Evolutionary conservation across 2,113 vertebrate species (phyloP).

Genomic region (Tautogolabrus adspersus): DNA sequence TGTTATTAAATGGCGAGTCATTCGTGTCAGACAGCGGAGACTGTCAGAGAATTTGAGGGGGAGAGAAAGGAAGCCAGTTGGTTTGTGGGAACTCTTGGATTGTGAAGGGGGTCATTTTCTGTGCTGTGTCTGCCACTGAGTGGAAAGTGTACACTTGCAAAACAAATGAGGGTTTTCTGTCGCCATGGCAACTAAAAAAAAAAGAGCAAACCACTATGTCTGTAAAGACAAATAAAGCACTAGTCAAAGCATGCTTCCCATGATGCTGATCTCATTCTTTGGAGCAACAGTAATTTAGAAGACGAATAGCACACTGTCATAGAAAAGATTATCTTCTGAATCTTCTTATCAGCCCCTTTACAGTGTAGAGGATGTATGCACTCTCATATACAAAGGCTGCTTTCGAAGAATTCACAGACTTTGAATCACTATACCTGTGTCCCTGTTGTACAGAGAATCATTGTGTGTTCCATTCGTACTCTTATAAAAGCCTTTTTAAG

Average conservation of each 20-base stretch:
- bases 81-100: conserved; percentile 68
- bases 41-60: conserved; percentile 50
- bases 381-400: neutral
- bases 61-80: conserved; percentile 56
- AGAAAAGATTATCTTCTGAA: neutral
- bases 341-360: neutral
- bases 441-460: neutral
- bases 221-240: conserved; percentile 22
- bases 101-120: conserved; percentile 71
- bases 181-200: conserved; percentile 74
- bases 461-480: neutral
- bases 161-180: conserved; percentile 70
- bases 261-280: conserved; percentile 2
- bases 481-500: neutral
- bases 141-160: conserved; percentile 62
- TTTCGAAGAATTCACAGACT: neutral
- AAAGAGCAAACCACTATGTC: conserved; percentile 11
- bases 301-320: neutral
- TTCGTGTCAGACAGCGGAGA: conserved; percentile 63
- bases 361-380: neutral
- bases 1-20: conserved; percentile 73
- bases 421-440: neutral
- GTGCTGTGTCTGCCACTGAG: conserved; percentile 50
- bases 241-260: conserved; percentile 9
- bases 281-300: conserved; percentile 8